phyloP scores from a whole-genome alignment of 2,888 invertebrate genomes.

The Ganaspis brasiliensis region DNA sequence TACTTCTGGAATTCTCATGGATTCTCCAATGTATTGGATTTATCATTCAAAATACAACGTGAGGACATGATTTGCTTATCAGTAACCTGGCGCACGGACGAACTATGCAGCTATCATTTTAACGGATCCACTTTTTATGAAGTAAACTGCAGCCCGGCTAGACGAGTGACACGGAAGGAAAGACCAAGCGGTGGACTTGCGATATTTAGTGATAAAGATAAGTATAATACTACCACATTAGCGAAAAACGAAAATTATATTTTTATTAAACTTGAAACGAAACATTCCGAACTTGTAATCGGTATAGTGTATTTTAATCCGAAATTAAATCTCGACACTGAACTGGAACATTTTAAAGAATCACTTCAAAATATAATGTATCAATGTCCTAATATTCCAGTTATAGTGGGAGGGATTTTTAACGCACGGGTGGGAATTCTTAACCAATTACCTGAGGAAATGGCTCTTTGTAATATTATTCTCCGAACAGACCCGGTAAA shows the following conservation, averaged over 20 bases:
- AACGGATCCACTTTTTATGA: neutral
- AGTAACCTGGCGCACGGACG: neutral
- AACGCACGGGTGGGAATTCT: neutral
- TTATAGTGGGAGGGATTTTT: neutral
- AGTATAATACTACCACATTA: neutral
- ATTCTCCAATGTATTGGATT: neutral
- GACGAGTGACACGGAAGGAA: neutral
- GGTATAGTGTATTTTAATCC: neutral
- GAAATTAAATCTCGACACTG: neutral
- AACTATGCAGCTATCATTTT: neutral
- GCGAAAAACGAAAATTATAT: neutral
- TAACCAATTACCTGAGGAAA: neutral
- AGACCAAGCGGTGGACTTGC: neutral
- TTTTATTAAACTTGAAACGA: neutral
- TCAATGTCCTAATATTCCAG: neutral
- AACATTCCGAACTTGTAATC: neutral
- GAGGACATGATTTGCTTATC: neutral
- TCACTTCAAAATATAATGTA: neutral
- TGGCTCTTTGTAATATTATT: neutral
- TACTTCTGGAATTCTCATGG: neutral
- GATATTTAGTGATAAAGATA: neutral
- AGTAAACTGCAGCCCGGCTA: neutral
- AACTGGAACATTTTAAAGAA: neutral
- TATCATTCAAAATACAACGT: neutral
- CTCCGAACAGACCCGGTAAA: neutral